These are phyloP conservation scores for Charaxes varanes DNA, from an alignment of 1,140 invertebrate species.

Conservation along the genomic window DNA sequence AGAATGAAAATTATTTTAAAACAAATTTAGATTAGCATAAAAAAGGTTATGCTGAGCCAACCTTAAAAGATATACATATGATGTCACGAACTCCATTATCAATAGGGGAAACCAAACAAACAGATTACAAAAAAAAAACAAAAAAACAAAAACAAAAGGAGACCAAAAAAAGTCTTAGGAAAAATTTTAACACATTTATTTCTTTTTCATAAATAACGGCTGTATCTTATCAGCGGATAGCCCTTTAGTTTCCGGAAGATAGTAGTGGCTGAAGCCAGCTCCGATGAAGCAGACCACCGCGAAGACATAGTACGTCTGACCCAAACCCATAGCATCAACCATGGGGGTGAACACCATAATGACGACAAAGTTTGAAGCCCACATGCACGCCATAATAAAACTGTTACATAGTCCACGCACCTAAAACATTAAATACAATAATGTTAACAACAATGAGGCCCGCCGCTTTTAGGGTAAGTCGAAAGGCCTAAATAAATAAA, in stretches of 20 bases:
- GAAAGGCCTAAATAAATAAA: no score
- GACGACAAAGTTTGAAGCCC: slow-evolving; percentile 53
- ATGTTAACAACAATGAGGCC: background rate
- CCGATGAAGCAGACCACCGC: slow-evolving; percentile 41
- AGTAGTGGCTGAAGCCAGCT: slow-evolving; percentile 43
- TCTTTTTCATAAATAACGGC: slow-evolving; percentile 40
- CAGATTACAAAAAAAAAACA: no score
- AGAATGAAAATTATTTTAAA: no score
- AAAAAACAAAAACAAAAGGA: no score
- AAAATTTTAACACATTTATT: no score
- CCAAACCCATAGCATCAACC: slow-evolving; percentile 38
- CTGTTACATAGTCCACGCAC: slow-evolving; percentile 55
- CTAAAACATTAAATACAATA: slow-evolving; percentile 27
- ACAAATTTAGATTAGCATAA: no score
- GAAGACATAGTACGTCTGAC: slow-evolving; percentile 47
- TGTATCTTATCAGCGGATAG: slow-evolving; percentile 52
- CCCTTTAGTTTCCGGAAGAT: slow-evolving; percentile 55
- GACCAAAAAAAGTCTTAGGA: no score
- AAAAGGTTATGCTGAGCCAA: no score
- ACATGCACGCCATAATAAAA: slow-evolving; percentile 42
- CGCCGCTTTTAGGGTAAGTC: background rate
- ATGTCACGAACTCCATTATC: no score
- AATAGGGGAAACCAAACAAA: no score
- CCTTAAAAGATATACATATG: no score
- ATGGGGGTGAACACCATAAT: slow-evolving; percentile 52